phyloP scores from a whole-genome alignment of 1,140 invertebrate genomes.

The Atopsyche davidsoni region DNA sequence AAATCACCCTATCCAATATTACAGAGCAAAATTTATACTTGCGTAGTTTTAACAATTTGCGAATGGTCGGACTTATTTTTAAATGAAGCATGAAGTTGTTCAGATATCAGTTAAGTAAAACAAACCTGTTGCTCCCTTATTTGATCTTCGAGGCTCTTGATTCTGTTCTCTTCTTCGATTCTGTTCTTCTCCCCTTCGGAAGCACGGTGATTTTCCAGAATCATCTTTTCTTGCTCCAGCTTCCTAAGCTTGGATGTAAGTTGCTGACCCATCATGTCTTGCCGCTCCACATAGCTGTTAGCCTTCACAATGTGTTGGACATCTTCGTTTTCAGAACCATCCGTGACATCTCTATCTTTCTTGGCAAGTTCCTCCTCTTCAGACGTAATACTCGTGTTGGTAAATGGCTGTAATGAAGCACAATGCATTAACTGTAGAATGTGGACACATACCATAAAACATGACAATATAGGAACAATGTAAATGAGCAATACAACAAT shows the following conservation, averaged over 20 bases:
- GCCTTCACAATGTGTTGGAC: slow-evolving; percentile 16
- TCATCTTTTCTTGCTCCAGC: slow-evolving; percentile 37
- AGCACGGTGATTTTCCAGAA: slow-evolving; percentile 16
- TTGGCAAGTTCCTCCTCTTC: slow-evolving; percentile 68
- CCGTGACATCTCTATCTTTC: slow-evolving; percentile 46
- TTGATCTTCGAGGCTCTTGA: slow-evolving; percentile 51
- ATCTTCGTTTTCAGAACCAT: slow-evolving; percentile 12
- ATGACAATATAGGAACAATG: too few species aligned
- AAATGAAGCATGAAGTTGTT: background rate
- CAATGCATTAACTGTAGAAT: too few species aligned
- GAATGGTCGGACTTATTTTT: too few species aligned
- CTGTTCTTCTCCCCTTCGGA: slow-evolving; percentile 13
- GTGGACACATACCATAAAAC: too few species aligned
- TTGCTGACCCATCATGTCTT: slow-evolving; percentile 30
- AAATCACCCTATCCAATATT: too few species aligned
- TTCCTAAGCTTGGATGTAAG: slow-evolving; percentile 32
- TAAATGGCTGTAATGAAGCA: slow-evolving; percentile 41
- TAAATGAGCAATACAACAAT: too few species aligned
- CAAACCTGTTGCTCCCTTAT: slow-evolving; percentile 52
- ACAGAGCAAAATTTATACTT: too few species aligned
- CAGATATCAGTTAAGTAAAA: slow-evolving; percentile 2
- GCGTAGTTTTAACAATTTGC: too few species aligned
- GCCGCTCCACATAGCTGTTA: slow-evolving; percentile 34
- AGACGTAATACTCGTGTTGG: slow-evolving; percentile 56
- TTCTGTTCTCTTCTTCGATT: slow-evolving; percentile 43